Base-by-base conservation (phyloP, 2,797 vertebrate genomes). In the Mus caroli region DNA sequence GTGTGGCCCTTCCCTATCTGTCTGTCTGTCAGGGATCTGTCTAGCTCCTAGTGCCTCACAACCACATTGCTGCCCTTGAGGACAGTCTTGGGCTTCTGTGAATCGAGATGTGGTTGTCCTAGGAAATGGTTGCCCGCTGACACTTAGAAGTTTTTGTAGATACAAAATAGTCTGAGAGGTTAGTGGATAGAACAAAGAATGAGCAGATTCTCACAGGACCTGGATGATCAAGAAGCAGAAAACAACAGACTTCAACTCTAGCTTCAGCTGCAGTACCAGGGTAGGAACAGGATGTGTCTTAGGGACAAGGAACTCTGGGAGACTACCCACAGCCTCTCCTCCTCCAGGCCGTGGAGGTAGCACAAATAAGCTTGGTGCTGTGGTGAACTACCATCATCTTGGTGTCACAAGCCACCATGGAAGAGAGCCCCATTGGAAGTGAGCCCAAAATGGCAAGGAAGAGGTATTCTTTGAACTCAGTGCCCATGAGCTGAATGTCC, bases 381-480 rank as follows among this genome's bases (percentile, higher is more conserved):
- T 0, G 76, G 50, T 86, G 84, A 69, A 37, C 28, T 0, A 94
- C 60, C 0, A 69, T 69, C 0, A 0, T 67, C 26, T n/a, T 97
- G 28, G 11, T 73, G 26, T 75, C 97, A 50, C 92, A 91, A 86
- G 28, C 60, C 37, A 62, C 15, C 0, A 24, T 34, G 0, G 0
- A 0, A 78, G n/a, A 0, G 20, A 37, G 11, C 37, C 0, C 6
- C 1, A 0, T 3, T 13, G 0, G 0, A 64, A 37, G 46, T 37
- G 0, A 11, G 0, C 6, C 8, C 1, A 31, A 6, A 3, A 6
- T 2, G 10, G 43, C 46, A 43, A 69, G 3, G 98, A 99, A 0
- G 97, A 98, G 10, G 99, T 99, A 96, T 99, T 99, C 9, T 98
- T 99, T 0, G 99, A 99, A 98, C 99, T 99, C 95, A 98, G 98